These are phyloP conservation scores for Nebria brevicollis DNA, from an alignment of 2,888 invertebrate genomes.

Conservation along the genomic window DNA sequence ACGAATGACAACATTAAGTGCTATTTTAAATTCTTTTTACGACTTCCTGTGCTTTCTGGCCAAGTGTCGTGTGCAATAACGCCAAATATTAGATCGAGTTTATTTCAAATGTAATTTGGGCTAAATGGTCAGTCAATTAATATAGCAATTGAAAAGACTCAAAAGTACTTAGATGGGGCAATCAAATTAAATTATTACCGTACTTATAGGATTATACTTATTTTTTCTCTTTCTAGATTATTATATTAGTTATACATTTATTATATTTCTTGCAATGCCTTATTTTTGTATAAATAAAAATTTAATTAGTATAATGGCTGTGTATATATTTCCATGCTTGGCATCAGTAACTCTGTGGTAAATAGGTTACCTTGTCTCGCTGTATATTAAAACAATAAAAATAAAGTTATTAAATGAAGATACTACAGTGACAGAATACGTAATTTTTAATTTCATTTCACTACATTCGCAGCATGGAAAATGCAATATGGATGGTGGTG, in stretches of 20 bases:
- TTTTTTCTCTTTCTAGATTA: too few species aligned
- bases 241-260: too few species aligned
- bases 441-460: conserved; percentile 12
- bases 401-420: not conserved
- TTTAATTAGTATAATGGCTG: too few species aligned
- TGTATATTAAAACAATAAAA: not conserved
- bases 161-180: too few species aligned
- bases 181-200: too few species aligned
- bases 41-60: conserved; percentile 20
- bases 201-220: too few species aligned
- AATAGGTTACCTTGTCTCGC: too few species aligned
- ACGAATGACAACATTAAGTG: conserved; percentile 35
- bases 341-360: too few species aligned
- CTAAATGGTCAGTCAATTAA: not conserved
- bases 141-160: not conserved
- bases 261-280: too few species aligned
- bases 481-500: conserved; percentile 11
- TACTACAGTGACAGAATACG: conserved; percentile 9
- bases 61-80: not conserved
- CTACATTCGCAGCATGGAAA: not conserved
- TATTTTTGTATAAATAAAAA: too few species aligned
- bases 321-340: too few species aligned
- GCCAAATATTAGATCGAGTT: not conserved
- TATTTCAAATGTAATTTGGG: not conserved
- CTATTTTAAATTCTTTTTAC: conserved; percentile 36